Conservation (phyloP, 2,797 vertebrate genomes). For the Gila robusta region DNA sequence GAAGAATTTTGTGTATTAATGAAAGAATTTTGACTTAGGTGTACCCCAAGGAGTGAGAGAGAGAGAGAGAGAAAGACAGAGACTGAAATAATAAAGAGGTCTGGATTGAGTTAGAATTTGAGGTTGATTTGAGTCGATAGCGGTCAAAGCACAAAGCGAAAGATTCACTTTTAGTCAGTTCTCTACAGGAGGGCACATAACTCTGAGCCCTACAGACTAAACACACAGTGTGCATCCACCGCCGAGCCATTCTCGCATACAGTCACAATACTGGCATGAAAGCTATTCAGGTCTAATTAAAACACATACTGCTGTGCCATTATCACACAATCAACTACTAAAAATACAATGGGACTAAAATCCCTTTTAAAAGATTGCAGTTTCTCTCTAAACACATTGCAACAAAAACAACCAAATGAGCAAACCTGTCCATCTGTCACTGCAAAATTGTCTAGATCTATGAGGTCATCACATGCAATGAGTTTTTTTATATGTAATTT, state of each 20-base stretch:
- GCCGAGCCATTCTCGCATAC: background rate
- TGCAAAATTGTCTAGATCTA: background rate
- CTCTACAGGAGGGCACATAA: constrained; percentile 50
- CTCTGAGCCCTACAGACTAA: constrained; percentile 47
- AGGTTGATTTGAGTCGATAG: constrained; percentile 53
- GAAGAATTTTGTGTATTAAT: constrained; percentile 47
- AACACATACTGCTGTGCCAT: constrained; percentile 12
- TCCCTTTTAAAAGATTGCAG: background rate
- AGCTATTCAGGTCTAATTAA: background rate
- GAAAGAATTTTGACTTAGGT: constrained; percentile 38
- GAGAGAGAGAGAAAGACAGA: constrained; percentile 5
- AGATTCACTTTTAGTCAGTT: constrained; percentile 31
- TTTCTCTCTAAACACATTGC: background rate
- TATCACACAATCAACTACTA: background rate
- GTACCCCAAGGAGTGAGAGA: constrained; percentile 43
- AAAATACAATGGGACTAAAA: background rate
- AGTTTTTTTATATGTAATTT: background rate
- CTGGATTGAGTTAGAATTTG: constrained; percentile 23
- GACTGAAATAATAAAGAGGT: constrained; percentile 23
- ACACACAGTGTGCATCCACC: constrained; percentile 46
- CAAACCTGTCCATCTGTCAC: background rate
- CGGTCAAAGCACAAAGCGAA: constrained; percentile 44
- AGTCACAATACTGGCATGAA: constrained; percentile 1
- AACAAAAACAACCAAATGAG: background rate
- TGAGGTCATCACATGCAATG: background rate